Percentiles rank a stretch among this genome's conserved stretches.
Conservation (phyloP, 2,797 vertebrate genomes). For the Melanotaenia maccullochi region DNA sequence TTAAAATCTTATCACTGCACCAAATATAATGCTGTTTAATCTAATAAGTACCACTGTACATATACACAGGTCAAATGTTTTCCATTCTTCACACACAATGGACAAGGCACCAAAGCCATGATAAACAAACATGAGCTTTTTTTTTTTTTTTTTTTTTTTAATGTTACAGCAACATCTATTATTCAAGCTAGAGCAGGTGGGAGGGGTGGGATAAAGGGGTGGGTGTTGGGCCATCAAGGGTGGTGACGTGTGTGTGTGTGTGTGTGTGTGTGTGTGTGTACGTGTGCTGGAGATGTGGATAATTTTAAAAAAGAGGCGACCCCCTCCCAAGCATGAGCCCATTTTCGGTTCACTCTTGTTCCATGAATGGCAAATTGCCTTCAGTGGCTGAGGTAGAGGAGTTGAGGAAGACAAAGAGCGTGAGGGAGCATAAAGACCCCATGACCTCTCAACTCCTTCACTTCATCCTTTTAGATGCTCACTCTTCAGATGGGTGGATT, state of each 20-base stretch:
- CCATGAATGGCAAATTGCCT: conserved; percentile 71
- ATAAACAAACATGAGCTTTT: conserved; percentile 25
- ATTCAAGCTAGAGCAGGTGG: conserved; percentile 78
- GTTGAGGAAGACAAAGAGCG: conserved; percentile 65
- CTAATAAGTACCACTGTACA: not conserved
- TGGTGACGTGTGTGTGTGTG: not conserved
- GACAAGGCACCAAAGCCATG: conserved; percentile 24
- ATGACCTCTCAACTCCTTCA: conserved; percentile 46
- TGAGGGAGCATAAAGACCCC: conserved; percentile 34
- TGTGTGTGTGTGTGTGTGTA: conserved; percentile 15
- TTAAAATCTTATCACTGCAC: not conserved
- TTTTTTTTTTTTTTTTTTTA: conserved; percentile 45
- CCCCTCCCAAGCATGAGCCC: conserved; percentile 47
- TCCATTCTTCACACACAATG: not conserved
- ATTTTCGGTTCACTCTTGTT: conserved; percentile 41
- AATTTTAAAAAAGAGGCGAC: conserved; percentile 42
- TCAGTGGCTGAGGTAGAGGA: conserved; percentile 38
- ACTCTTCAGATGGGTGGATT: conserved; percentile 49
- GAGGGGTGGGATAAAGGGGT: conserved; percentile 51
- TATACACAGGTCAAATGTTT: conserved; percentile 5
- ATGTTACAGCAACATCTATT: conserved; percentile 79
- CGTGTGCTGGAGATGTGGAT: conserved; percentile 29
- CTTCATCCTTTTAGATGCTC: conserved; percentile 35
- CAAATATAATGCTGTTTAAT: not conserved
- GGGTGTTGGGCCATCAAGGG: conserved; percentile 45